A percentile compares a stretch with the other conserved stretches of the same genome.
These are phyloP conservation scores for Apogon hyalosoma DNA, from an alignment of 2,797 vertebrate genomes.

Conservation along the genomic window DNA sequence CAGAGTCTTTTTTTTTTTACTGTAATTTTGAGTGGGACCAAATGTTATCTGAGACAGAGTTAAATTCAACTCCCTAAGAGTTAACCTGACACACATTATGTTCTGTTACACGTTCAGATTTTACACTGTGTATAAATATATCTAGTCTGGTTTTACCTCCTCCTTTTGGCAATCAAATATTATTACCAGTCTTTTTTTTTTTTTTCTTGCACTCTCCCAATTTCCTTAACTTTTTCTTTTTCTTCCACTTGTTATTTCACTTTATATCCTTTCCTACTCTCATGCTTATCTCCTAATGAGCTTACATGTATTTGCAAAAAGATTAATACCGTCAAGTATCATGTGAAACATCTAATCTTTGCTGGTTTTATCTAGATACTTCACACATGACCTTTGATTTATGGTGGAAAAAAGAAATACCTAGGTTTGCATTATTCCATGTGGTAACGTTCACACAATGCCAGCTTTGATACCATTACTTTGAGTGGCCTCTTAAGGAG, in stretches of 20 bases:
- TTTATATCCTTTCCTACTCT: neutral
- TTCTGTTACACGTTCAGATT: too few relatives aligned
- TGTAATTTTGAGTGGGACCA: too few relatives aligned
- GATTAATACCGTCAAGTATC: neutral
- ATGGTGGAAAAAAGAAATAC: conserved; percentile 3
- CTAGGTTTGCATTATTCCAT: conserved; percentile 34
- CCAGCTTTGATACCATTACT: conserved; percentile 56
- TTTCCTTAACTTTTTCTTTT: neutral
- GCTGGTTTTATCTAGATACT: conserved; percentile 12
- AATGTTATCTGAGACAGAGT: too few relatives aligned
- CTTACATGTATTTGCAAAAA: neutral
- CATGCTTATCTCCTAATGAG: conserved; percentile 2
- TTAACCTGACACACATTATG: too few relatives aligned
- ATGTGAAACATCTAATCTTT: conserved; percentile 14
- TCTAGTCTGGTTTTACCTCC: neutral
- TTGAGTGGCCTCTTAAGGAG: conserved; percentile 38
- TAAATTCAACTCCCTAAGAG: too few relatives aligned
- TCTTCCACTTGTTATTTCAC: neutral
- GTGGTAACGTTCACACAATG: conserved; percentile 15
- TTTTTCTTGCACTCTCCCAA: neutral
- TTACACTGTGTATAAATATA: too few relatives aligned
- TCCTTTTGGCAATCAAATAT: neutral
- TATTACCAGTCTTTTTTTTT: too few relatives aligned
- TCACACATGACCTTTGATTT: conserved; percentile 12
- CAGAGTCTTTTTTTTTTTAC: too few relatives aligned